A percentile compares a stretch with the other conserved stretches of the same genome.
phyloP scores from a whole-genome alignment of 64 coral and sea anemone genomes.

The Trachythela sp. region DNA sequence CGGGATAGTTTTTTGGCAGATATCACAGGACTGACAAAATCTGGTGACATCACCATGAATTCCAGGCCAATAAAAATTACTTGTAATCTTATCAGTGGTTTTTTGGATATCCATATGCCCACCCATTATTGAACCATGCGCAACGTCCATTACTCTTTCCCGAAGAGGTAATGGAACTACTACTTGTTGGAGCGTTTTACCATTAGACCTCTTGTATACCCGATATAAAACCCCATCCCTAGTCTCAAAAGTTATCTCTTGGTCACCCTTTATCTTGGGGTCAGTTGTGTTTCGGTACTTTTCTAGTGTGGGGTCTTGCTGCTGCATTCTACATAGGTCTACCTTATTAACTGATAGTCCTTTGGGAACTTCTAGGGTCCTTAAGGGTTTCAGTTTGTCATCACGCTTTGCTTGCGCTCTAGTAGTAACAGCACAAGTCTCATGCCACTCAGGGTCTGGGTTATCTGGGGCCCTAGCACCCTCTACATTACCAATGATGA shows the following conservation, averaged over 20 bases:
- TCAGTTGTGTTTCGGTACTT: neutral
- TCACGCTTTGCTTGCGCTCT: neutral
- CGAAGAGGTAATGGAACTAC: slow-evolving; percentile 44
- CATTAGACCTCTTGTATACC: neutral
- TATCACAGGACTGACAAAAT: slow-evolving; percentile 48
- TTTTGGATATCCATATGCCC: slow-evolving; percentile 45
- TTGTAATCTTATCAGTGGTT: slow-evolving; percentile 42
- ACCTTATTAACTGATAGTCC: neutral
- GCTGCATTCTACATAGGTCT: neutral
- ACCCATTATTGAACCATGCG: slow-evolving; percentile 51
- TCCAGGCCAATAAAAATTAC: slow-evolving; percentile 60
- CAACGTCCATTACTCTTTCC: slow-evolving; percentile 38
- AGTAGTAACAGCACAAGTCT: neutral
- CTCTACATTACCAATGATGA: slow-evolving; percentile 39
- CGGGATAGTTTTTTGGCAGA: slow-evolving; percentile 54
- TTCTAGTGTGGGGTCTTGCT: neutral
- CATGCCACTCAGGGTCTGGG: slow-evolving; percentile 24
- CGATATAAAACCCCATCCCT: slow-evolving; percentile 10
- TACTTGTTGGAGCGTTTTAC: slow-evolving; percentile 6
- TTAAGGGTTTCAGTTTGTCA: neutral
- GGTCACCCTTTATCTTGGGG: neutral
- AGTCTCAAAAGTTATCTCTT: no score
- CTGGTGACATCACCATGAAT: slow-evolving; percentile 44
- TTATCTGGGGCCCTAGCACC: slow-evolving; percentile 22
- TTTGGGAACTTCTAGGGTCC: neutral